Conservation (phyloP, 2,113 vertebrate genomes). For the Cyphomyrus discorhynchus region DNA sequence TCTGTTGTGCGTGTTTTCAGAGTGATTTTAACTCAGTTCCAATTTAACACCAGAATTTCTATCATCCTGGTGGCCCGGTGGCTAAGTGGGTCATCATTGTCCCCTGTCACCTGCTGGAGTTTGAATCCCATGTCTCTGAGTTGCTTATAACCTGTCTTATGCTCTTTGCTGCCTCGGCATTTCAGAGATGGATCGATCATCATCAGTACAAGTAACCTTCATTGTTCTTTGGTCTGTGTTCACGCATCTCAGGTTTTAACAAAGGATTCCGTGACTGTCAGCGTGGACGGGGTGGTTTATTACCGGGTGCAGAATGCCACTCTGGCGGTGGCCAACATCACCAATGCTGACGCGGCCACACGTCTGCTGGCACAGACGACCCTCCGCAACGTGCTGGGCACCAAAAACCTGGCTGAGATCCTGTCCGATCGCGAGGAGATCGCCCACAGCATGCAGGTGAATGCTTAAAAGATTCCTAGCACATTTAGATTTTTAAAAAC, state of each 20-base stretch:
- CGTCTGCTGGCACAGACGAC: slow-evolving; percentile 54
- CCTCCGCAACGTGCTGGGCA: slow-evolving; percentile 50
- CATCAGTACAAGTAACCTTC: not conserved
- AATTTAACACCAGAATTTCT: not conserved
- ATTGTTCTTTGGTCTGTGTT: not conserved
- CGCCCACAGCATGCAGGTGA: slow-evolving; percentile 21
- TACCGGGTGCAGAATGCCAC: slow-evolving; percentile 50
- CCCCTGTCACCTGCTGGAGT: not conserved
- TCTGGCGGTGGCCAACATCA: slow-evolving; percentile 25
- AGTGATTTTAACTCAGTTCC: not conserved
- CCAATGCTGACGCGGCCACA: slow-evolving; percentile 31
- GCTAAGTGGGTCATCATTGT: not conserved
- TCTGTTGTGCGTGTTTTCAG: not conserved
- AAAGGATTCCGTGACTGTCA: slow-evolving; percentile 53
- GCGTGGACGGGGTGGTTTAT: slow-evolving; percentile 57
- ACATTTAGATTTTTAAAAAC: not conserved
- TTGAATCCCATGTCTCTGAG: not conserved
- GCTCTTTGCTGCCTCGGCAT: not conserved
- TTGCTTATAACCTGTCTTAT: not conserved
- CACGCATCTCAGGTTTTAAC: slow-evolving; percentile 46
- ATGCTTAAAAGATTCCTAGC: not conserved
- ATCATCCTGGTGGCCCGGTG: not conserved
- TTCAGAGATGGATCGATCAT: not conserved
- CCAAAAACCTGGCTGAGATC: slow-evolving; percentile 49
- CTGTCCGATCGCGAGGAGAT: slow-evolving; percentile 42